Percentiles rank a stretch among this genome's conserved stretches.
Evolutionary conservation across 2,797 vertebrate genomes (phyloP).

Genomic region (Moxostoma hubbsi): DNA sequence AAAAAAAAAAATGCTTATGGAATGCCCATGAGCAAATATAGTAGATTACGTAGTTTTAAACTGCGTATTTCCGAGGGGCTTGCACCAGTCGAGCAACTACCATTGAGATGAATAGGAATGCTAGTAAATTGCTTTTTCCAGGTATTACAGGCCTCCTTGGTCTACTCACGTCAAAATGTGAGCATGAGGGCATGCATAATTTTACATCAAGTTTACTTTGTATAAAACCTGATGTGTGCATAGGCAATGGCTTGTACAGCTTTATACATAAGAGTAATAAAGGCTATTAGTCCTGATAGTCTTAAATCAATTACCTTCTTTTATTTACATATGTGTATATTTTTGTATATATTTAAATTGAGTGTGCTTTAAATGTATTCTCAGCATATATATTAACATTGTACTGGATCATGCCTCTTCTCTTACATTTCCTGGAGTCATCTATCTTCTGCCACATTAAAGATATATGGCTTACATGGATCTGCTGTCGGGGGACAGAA

Average conservation of each 20-base stretch:
- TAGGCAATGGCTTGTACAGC: not conserved
- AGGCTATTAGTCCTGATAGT: not conserved
- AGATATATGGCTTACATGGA: conserved; percentile 60
- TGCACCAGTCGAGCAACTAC: no score
- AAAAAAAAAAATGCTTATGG: no score
- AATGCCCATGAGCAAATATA: no score
- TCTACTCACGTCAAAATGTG: not conserved
- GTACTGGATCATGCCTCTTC: conserved; percentile 36
- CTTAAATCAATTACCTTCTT: conserved; percentile 12
- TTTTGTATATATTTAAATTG: conserved; percentile 18
- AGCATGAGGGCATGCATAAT: not conserved
- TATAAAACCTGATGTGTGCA: not conserved
- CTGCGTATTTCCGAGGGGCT: no score
- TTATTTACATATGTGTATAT: conserved; percentile 8
- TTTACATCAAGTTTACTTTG: not conserved
- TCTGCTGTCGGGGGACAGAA: conserved; percentile 47
- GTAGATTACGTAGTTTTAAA: no score
- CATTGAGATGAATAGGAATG: no score
- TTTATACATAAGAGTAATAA: not conserved
- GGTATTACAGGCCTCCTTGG: no score
- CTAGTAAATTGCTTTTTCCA: no score
- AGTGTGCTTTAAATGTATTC: conserved; percentile 37
- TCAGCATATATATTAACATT: conserved; percentile 29
- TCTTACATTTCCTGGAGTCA: conserved; percentile 51
- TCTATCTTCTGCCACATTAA: conserved; percentile 54